phyloP scores from a whole-genome alignment of 2,888 invertebrate genomes.

The Thysanoteuthis rhombus region DNA sequence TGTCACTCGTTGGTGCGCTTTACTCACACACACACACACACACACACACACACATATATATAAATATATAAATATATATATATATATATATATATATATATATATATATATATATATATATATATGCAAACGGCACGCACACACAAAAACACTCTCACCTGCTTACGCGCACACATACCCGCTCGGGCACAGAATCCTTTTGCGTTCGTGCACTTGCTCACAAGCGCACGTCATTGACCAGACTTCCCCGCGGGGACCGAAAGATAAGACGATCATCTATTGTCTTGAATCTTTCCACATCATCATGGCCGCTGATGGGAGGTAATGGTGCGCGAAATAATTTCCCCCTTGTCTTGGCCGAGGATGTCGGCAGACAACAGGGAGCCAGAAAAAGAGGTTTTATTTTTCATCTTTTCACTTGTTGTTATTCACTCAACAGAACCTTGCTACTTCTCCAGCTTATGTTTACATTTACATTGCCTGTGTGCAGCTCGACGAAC shows the following conservation, averaged over 20 bases:
- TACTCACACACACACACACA: neutral
- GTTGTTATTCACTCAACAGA: neutral
- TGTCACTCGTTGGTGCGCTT: neutral
- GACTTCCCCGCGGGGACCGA: neutral
- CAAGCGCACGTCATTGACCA: neutral
- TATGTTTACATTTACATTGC: no score
- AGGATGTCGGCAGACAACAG: neutral
- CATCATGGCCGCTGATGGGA: neutral
- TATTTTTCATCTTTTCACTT: neutral
- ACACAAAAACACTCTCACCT: neutral
- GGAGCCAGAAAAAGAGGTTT: neutral
- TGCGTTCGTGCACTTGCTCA: neutral
- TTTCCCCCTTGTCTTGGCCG: neutral
- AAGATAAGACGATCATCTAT: neutral
- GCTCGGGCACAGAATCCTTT: no score
- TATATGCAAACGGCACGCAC: no score
- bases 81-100: no score
- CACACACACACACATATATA: neutral
- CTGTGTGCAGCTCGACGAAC: neutral
- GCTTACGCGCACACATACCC: no score
- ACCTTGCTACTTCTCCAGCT: neutral
- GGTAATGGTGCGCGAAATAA: neutral
- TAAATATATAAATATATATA: no score
- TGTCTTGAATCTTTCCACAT: neutral
- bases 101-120: no score